A percentile compares a stretch with the other conserved stretches of the same genome.
Evolutionary conservation across 2,113 vertebrate species (phyloP).

Genomic region (Caracal caracal): DNA sequence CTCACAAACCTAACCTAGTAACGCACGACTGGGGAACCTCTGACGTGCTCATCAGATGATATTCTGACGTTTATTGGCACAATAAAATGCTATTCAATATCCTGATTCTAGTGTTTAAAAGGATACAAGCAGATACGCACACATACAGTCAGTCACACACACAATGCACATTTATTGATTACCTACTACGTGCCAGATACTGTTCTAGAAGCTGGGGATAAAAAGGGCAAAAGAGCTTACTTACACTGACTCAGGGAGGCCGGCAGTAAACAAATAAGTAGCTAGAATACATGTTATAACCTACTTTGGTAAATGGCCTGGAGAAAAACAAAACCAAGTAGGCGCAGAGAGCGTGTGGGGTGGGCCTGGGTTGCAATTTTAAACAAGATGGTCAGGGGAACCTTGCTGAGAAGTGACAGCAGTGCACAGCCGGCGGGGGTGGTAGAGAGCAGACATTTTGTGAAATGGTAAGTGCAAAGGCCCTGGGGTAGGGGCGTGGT

Average conservation of each 20-base stretch:
- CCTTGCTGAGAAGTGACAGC: accelerated
- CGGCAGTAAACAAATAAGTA: accelerated
- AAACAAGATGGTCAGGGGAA: too few species aligned
- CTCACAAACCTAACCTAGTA: neutral
- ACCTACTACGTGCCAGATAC: neutral
- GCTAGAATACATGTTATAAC: neutral
- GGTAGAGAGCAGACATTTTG: neutral
- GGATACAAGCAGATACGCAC: accelerated
- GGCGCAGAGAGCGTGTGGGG: neutral
- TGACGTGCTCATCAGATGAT: neutral
- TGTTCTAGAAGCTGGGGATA: neutral
- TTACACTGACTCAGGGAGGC: neutral
- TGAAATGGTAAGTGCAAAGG: neutral
- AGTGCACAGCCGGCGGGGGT: accelerated
- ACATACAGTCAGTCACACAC: too few species aligned
- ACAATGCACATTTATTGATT: neutral
- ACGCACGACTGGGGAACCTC: accelerated
- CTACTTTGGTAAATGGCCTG: accelerated
- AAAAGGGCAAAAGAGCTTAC: neutral
- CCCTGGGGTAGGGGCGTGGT: neutral
- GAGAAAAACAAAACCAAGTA: accelerated
- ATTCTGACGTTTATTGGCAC: neutral
- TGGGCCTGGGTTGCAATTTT: neutral
- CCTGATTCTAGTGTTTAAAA: neutral
- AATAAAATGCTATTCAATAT: neutral